A percentile compares a stretch with the other conserved stretches of the same genome.
These are phyloP conservation scores for Caenorhabditis sp. DNA, from an alignment of 2,888 invertebrate genomes.

Conservation along the genomic window DNA sequence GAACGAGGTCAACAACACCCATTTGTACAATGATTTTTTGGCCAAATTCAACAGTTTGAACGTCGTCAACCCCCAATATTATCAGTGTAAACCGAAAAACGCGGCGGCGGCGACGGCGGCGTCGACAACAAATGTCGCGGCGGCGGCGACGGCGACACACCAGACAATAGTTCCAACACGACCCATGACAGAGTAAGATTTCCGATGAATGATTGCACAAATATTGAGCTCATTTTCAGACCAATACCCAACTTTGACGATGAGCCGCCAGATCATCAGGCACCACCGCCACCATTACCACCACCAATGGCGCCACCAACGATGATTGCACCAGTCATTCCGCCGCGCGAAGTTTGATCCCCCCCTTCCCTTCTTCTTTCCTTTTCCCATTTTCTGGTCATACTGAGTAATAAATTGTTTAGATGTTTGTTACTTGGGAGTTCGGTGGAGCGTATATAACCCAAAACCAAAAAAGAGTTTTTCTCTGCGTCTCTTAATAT, in stretches of 20 bases:
- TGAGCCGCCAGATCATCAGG: conserved; percentile 21
- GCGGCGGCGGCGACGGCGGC: too few species aligned
- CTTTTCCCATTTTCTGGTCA: not conserved
- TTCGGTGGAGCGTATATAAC: too few species aligned
- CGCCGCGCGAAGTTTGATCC: conserved; percentile 5
- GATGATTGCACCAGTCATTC: conserved; percentile 19
- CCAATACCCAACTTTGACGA: conserved; percentile 11
- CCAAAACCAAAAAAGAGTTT: too few species aligned
- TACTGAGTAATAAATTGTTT: not conserved
- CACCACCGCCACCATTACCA: conserved; percentile 21
- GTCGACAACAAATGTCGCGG: not conserved
- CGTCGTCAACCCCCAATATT: conserved; percentile 35
- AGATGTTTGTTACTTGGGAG: too few species aligned
- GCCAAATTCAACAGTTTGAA: conserved; percentile 8
- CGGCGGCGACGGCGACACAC: not conserved
- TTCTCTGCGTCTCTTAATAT: too few species aligned
- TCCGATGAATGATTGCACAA: not conserved
- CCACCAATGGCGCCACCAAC: conserved; percentile 18
- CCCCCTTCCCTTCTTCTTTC: not conserved
- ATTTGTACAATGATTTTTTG: conserved; percentile 5
- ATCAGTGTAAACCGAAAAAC: too few species aligned
- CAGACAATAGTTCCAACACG: not conserved
- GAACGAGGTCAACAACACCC: conserved; percentile 24
- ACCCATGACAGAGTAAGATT: not conserved
- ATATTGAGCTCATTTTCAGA: not conserved